Conservation (phyloP, 2,888 invertebrate species). For the Ichneumon xanthorius region DNA sequence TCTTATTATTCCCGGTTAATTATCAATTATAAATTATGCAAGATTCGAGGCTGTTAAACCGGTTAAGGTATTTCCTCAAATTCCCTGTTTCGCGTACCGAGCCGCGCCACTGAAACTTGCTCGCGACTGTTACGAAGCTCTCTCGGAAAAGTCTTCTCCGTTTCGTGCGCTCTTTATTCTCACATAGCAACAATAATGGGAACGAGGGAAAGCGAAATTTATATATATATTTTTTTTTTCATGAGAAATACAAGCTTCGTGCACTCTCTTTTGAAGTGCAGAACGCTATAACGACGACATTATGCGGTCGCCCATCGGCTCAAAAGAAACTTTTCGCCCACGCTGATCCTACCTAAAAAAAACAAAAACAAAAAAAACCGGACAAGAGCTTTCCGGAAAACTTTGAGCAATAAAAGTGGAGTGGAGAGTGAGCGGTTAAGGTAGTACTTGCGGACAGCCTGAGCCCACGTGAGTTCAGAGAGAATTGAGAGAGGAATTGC, state of each 20-base stretch:
- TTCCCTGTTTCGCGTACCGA: neutral
- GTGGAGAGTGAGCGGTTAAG: neutral
- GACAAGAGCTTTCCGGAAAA: slow-evolving; percentile 32
- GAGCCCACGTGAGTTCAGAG: too few relatives aligned
- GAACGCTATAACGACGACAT: neutral
- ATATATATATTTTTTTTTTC: neutral
- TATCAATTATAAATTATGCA: slow-evolving; percentile 56
- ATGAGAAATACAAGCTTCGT: slow-evolving; percentile 18
- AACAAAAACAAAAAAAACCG: neutral
- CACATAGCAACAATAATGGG: neutral
- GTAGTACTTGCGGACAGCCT: too few relatives aligned
- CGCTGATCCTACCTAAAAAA: slow-evolving; percentile 1
- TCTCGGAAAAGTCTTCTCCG: neutral
- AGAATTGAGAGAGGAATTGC: too few relatives aligned
- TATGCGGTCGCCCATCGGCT: slow-evolving; percentile 1
- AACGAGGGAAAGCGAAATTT: neutral
- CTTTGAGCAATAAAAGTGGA: slow-evolving; percentile 10
- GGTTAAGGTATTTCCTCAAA: neutral
- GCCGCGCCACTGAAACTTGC: neutral
- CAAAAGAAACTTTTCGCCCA: slow-evolving; percentile 39
- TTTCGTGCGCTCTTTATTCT: slow-evolving; percentile 7
- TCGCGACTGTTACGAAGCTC: neutral
- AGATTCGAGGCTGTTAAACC: slow-evolving; percentile 2
- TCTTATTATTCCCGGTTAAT: slow-evolving; percentile 42
- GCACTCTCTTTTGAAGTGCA: neutral